phyloP scores from a whole-genome alignment of 1,140 invertebrate species.

The Phortica variegata region DNA sequence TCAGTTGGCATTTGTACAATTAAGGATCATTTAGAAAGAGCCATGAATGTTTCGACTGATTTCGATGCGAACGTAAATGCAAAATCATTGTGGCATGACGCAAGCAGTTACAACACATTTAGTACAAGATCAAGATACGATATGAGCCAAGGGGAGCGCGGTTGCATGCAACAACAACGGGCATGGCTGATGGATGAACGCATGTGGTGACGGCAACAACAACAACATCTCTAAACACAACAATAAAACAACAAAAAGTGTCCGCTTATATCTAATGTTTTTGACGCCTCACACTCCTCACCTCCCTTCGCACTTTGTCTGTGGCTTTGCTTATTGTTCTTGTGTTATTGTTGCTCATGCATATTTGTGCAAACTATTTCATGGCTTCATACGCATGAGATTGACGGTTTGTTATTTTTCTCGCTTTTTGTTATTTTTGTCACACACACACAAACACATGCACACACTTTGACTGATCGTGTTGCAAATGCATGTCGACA shows the following conservation, averaged over 20 bases:
- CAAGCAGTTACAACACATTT: background rate
- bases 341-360: too few relatives aligned
- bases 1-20: too few relatives aligned
- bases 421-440: conserved; percentile 19
- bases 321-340: too few relatives aligned
- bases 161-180: too few relatives aligned
- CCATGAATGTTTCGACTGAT: too few relatives aligned
- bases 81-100: conserved; percentile 23
- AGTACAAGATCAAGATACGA: conserved; percentile 41
- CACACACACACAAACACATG: conserved; percentile 16
- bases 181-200: conserved; percentile 19
- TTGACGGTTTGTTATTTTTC: conserved; percentile 37
- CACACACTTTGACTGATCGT: conserved; percentile 17
- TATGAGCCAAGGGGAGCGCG: too few relatives aligned
- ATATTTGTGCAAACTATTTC: conserved; percentile 22
- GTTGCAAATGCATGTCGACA: conserved; percentile 37
- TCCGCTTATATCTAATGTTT: too few relatives aligned
- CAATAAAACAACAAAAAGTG: too few relatives aligned
- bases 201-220: conserved; percentile 15
- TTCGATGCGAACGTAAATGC: background rate
- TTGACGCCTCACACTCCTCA: too few relatives aligned
- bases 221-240: too few relatives aligned
- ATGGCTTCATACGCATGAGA: conserved; percentile 54
- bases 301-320: too few relatives aligned
- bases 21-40: too few relatives aligned